Base-by-base conservation (phyloP, 2,888 invertebrate species). In the Lasioglossum malachurum region DNA sequence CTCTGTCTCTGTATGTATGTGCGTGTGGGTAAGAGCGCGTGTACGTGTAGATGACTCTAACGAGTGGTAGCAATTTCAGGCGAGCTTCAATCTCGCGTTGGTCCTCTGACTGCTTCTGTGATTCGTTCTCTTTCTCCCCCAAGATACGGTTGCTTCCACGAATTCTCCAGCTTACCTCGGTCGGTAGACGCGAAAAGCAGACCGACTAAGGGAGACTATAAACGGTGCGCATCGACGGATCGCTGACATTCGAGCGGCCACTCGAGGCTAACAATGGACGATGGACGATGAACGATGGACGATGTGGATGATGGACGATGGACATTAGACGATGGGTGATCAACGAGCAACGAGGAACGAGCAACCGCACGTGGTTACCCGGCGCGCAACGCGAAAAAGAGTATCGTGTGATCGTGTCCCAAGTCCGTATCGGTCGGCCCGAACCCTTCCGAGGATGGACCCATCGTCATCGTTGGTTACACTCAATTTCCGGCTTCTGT, bases 31-130 rank as follows among this genome's bases (percentile, higher is more conserved):
- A 12, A 7, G 38, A 10, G 23, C 35, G 35, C 7, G 10, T 38
- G 35, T 35, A 67, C 35, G 27, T 16, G 31, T 64, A 31, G 67
- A 35, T 38, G 35, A 23, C 7, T 35, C 12, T 10, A 35, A 69
- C 38, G 38, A 69, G 23, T 69, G 35, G 44, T 57, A 79, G 74
- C 79, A 84, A 75, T 85, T 82, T 80, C 82, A 84, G 87, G 87
- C 85, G 82, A 87, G 75, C 57, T 81, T 78, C 73, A 57, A 77
- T 80, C 86, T 91, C 89, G 89, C 87, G 86, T 93, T 92, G 92
- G 93, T 93, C 92, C 93, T 92, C 91, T 90, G 87, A 72, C 72
- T 88, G 67, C 49, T 82, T 71, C 27, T 60, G 27, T 27, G 60
- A 27, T 57, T 44, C 57, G 57, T 57, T 57, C 12, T 60, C 16